phyloP scores from a whole-genome alignment of 2,797 vertebrate species.

The Clarias pachynema region DNA sequence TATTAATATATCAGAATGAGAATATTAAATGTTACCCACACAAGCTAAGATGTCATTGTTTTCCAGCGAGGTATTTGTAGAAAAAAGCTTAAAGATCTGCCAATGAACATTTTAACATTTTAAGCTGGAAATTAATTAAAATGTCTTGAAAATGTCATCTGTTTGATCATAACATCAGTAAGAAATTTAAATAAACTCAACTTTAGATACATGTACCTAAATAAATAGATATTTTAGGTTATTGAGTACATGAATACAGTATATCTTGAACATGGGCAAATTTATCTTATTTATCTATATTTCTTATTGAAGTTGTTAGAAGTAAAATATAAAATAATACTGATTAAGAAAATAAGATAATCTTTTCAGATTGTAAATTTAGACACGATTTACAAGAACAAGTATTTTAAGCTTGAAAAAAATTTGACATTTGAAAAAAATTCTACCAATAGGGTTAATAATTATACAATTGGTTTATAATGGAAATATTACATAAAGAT shows the following conservation, averaged over 20 bases:
- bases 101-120: not conserved
- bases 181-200: not conserved
- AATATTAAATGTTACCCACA: no score
- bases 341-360: no score
- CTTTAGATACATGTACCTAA: no score
- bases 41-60: no score
- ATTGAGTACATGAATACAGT: not conserved
- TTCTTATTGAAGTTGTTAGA: not conserved
- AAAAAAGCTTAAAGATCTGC: not conserved
- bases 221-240: not conserved
- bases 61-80: not conserved
- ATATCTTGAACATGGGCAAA: not conserved
- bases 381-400: not conserved
- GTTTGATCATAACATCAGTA: not conserved
- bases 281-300: not conserved
- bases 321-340: not conserved
- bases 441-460: not conserved
- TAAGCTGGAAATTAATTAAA: not conserved
- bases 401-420: not conserved
- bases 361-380: not conserved
- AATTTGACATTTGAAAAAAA: no score
- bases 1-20: no score
- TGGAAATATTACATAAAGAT: not conserved
- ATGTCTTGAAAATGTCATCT: not conserved
- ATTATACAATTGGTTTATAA: not conserved